phyloP scores from a whole-genome alignment of 2,888 invertebrate genomes.

The Phymatocera aterrima region DNA sequence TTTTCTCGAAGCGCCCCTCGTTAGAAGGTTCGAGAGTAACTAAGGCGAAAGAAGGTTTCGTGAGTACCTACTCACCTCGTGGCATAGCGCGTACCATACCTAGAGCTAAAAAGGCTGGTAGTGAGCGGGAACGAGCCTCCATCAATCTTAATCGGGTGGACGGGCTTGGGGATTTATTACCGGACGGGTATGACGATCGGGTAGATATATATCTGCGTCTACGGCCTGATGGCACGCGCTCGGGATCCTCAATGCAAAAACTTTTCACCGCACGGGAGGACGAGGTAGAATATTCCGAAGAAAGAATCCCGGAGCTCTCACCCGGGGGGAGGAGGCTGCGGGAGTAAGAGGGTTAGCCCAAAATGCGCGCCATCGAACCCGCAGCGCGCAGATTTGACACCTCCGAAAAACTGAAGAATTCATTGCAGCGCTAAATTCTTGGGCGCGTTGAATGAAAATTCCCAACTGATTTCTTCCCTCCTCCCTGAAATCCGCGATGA shows the following conservation, averaged over 20 bases:
- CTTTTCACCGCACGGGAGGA: neutral
- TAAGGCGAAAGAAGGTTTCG: constrained; percentile 5
- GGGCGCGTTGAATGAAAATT: neutral
- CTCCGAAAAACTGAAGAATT: constrained; percentile 26
- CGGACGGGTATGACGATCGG: constrained; percentile 31
- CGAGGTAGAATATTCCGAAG: neutral
- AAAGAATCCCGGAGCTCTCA: neutral
- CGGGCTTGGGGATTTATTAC: constrained; percentile 35
- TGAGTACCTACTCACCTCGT: neutral
- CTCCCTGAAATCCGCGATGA: neutral
- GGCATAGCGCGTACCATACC: too few species aligned
- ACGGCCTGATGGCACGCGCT: constrained; percentile 23
- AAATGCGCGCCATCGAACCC: constrained; percentile 8
- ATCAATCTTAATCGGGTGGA: constrained; percentile 42
- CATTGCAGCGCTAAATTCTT: neutral
- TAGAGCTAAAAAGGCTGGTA: constrained; percentile 21
- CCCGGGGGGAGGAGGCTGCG: too few species aligned
- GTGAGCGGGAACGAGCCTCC: constrained; percentile 18
- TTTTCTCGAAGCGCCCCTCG: neutral
- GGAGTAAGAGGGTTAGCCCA: too few species aligned
- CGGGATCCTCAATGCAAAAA: neutral
- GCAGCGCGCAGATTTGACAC: neutral
- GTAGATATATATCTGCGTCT: neutral
- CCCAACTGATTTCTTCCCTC: neutral
- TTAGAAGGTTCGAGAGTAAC: constrained; percentile 4